phyloP scores from a whole-genome alignment of 1,140 invertebrate species.

The Gonatopus flavifemur region DNA sequence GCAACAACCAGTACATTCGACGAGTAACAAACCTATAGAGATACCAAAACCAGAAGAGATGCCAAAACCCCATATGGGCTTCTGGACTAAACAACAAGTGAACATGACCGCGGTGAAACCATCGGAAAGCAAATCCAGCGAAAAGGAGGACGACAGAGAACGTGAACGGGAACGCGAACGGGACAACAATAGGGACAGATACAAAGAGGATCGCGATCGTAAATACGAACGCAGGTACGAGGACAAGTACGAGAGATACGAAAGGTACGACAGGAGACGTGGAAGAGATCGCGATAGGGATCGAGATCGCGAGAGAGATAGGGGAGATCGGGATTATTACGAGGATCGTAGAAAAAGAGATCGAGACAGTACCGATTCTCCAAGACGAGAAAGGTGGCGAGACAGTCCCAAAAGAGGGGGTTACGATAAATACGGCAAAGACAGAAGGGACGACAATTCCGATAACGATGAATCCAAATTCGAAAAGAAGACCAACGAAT shows the following conservation, averaged over 20 bases:
- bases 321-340: slow-evolving; percentile 40
- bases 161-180: slow-evolving; percentile 36
- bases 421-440: slow-evolving; percentile 50
- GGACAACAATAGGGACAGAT: slow-evolving; percentile 37
- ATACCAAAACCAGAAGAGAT: slow-evolving; percentile 52
- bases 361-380: slow-evolving; percentile 45
- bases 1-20: slow-evolving; percentile 1
- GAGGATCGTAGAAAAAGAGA: slow-evolving; percentile 38
- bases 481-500: slow-evolving; percentile 53
- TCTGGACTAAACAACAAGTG: slow-evolving; percentile 57
- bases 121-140: slow-evolving; percentile 32
- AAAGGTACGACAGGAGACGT: slow-evolving; percentile 48
- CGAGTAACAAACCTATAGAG: slow-evolving; percentile 31
- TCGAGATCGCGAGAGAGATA: slow-evolving; percentile 34
- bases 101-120: slow-evolving; percentile 52
- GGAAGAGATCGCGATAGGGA: slow-evolving; percentile 45
- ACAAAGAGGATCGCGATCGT: slow-evolving; percentile 43
- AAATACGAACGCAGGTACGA: slow-evolving; percentile 53
- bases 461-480: slow-evolving; percentile 54
- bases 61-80: slow-evolving; percentile 57
- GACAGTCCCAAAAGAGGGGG: slow-evolving; percentile 49
- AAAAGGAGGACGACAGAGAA: slow-evolving; percentile 35
- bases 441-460: slow-evolving; percentile 43
- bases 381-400: slow-evolving; percentile 46
- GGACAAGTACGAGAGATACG: slow-evolving; percentile 51